Base-by-base conservation (phyloP, 2,797 vertebrate species). In the Tamandua tetradactyla region DNA sequence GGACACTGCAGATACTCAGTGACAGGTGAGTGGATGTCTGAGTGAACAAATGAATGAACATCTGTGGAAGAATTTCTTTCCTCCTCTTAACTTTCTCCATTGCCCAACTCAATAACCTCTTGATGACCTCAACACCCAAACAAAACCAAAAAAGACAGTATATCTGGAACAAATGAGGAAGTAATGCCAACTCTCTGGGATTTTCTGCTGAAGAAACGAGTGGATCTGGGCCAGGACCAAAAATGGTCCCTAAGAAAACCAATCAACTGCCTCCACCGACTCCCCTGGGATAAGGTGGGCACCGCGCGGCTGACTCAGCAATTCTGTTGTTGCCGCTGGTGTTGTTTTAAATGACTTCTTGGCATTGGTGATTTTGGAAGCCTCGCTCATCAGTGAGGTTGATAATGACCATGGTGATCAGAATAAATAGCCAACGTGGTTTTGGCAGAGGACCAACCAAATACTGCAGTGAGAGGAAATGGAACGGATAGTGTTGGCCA, bases 121-220 rank as follows among this genome's bases (percentile, higher is more conserved):
- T 22, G 57, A 78, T 42, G 69, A 78, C 49, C 40, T 87, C 49
- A 37, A 1, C 49, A 32, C 27, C 91, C 92, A 89, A 57, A 74
- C 1, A 3, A 94, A 93, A 61, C 23, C 87, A 74, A 30, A 66
- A 42, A 93, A 74, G n/a, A 59, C 20, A 14, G 40, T 17, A 62
- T 52, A 84, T 75, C 61, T 74, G 68, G 85, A 91, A 87, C 35
- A 74, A 66, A 93, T 87, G 62, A 84, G 68, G 35, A 85, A 66
- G 76, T 10, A 44, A 64, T 32, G 5, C 44, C 64, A 62, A 80
- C 27, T 55, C 68, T 82, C 47, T 49, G 71, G 61, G 62, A 96
- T 57, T 35, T 13, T 55, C 62, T 49, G 22, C 49, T 69, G 78
- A 96, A 82, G 59, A 78, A 79, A 90, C 25, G 52, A 89, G 44